These are phyloP conservation scores for Microtus ochrogaster DNA, from an alignment of 2,113 vertebrate species.

Conservation along the genomic window DNA sequence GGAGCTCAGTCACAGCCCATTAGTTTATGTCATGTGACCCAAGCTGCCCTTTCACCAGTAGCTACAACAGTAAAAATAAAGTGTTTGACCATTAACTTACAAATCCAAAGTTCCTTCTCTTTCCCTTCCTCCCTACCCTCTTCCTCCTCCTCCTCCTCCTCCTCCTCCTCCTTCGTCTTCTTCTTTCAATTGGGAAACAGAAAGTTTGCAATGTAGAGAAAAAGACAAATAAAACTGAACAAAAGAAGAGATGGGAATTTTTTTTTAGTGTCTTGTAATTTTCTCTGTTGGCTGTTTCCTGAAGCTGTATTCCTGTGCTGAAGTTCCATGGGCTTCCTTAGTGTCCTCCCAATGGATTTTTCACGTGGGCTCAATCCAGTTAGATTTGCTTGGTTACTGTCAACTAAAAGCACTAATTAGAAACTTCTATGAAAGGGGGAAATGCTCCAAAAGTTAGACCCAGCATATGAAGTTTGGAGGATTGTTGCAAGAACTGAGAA, in stretches of 20 bases:
- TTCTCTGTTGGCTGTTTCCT: not conserved
- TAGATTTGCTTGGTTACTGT: not conserved
- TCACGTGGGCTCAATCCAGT: not conserved
- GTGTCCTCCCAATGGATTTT: not conserved
- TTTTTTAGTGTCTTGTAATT: not conserved
- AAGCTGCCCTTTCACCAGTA: not conserved
- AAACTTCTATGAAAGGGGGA: not conserved
- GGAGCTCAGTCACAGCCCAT: not conserved
- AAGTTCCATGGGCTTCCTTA: not conserved
- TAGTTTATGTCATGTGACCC: not conserved
- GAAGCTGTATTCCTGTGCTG: not conserved
- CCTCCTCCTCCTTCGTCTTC: not conserved
- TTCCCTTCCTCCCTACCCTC: not conserved
- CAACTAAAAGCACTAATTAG: not conserved
- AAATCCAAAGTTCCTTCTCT: not conserved
- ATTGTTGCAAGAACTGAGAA: not conserved
- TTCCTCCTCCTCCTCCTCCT: not conserved
- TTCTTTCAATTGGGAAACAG: not conserved
- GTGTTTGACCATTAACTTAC: not conserved
- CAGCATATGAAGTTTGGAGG: not conserved
- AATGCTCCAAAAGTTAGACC: not conserved
- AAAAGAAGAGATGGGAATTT: not conserved
- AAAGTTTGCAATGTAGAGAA: not conserved
- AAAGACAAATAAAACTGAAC: not conserved
- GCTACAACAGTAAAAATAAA: not conserved